Base-by-base conservation (phyloP, 2,113 vertebrate genomes). In the Chascanopsetta lugubris region DNA sequence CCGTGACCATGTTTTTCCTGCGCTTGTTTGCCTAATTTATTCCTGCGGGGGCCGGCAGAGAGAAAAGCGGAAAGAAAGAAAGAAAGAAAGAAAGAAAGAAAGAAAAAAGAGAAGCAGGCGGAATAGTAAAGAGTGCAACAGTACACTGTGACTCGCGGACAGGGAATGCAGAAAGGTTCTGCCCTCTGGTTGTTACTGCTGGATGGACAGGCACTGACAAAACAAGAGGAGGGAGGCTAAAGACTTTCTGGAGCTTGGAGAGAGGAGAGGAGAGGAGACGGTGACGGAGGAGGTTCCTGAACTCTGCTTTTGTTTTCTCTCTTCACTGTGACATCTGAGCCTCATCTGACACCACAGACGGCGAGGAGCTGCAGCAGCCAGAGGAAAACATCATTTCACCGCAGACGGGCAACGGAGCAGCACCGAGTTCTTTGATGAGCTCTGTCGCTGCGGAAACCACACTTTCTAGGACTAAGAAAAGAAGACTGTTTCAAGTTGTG, bases 131-230 rank as follows among this genome's bases (percentile, higher is more conserved):
- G 75, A 82, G 80, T 77, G 87, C 79, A 88, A 85, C 75, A 77
- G 79, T 75, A 80, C 74, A 77, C 80, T 64, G 42, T 60, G 79
- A 85, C 82, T 79, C 57, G 75, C 76, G 84, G 80, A 78, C 80
- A 73, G 87, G 87, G 87, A 89, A 85, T 79, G 86, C 73, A 69
- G 73, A 46, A 75, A 69, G 77, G 78, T 78, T 87, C 55, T 86
- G 83, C 88, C 83, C 87, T 86, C 70, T 71, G 81, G 87, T 81
- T 76, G 82, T 77, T 79, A 73, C 79, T 77, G 85, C 82, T 74
- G 84, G 90, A 90, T 85, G 83, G 88, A 88, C 86, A 87, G 84
- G 88, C 88, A 72, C 85, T 85, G 83, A 91, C 84, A 82, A 89
- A 89, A 85, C 85, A 80, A 86, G 81, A 80, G 70, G 63, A 68